Evolutionary conservation across 2,113 vertebrate species (phyloP), one percentile per base, ranked within the genome.

Genomic region (Limanda limanda): DNA sequence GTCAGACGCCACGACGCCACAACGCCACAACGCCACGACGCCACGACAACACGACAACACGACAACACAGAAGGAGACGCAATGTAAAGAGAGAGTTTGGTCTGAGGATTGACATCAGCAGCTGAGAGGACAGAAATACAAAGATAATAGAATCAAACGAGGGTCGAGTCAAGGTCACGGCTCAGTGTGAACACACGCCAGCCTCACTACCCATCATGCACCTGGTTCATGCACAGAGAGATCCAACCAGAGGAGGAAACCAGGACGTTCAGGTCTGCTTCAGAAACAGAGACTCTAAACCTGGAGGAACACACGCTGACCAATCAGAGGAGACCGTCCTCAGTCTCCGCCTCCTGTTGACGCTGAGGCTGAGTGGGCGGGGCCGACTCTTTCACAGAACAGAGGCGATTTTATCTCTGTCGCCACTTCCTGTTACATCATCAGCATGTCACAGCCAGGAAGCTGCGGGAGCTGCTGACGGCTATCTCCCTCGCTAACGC

Each of bases 81-180:
- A 10, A 68, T 59, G 56, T n/a, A 0, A 9, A 27, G 64, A 55
- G 42, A 27, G 60, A 60, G 40, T 71, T 57, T 18, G 58, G 27
- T 69, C 8, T 20, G 24, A 71, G 81, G 82, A 84, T 86, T 86
- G 85, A 31, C 10, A 15, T 51, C 62, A 67, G 79, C 86, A 88
- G 84, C 88, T 86, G 84, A 31, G 71, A 63, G 68, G 82, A 83
- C 77, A 52, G 56, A 86, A 81, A 86, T 85, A 90, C 68, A 5
- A 37, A 27, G 56, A 65, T 65, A 76, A 83, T 47, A 70, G 60
- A 78, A 74, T 78, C 65, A 81, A 67, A 74, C 6, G 4, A 54
- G 57, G 74, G 76, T 75, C 21, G 15, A 67, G 48, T 66, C 68
- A 83, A 81, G 77, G 82, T 77, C 73, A 52, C 45, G 17, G 68